phyloP scores from a whole-genome alignment of 2,888 invertebrate genomes.

The Caenorhabditis angaria region DNA sequence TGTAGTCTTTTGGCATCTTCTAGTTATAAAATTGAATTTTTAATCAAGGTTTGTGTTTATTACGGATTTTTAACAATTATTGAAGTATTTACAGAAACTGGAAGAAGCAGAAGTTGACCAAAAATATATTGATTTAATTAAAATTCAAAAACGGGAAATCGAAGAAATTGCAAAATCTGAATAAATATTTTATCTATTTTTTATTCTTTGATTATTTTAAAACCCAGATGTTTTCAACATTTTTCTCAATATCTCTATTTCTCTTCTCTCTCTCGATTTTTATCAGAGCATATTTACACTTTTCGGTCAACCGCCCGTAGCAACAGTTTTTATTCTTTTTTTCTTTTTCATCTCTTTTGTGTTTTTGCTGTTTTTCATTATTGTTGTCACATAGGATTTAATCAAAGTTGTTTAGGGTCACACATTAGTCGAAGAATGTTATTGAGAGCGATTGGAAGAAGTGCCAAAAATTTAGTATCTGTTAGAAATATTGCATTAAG shows the following conservation, averaged over 20 bases:
- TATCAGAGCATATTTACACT: slow-evolving; percentile 37
- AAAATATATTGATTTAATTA: no score
- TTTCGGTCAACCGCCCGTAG: slow-evolving; percentile 26
- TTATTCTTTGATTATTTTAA: neutral
- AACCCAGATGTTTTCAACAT: neutral
- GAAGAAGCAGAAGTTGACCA: no score
- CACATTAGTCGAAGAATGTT: slow-evolving; percentile 19
- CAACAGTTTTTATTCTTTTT: slow-evolving; percentile 9
- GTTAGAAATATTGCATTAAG: slow-evolving; percentile 31
- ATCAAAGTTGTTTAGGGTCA: slow-evolving; percentile 1
- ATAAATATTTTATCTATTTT: neutral
- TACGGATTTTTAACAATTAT: no score
- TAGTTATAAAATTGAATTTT: neutral
- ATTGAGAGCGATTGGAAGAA: slow-evolving; percentile 35
- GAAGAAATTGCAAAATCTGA: no score
- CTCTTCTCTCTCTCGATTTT: slow-evolving; percentile 10
- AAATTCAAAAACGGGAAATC: no score
- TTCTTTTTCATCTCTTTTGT: neutral
- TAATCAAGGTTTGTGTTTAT: neutral
- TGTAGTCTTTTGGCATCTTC: neutral
- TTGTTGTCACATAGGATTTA: slow-evolving; percentile 7
- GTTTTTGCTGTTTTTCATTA: slow-evolving; percentile 3
- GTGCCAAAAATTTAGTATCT: slow-evolving; percentile 17
- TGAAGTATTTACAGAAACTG: no score
- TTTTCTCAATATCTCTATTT: slow-evolving; percentile 11